phyloP scores from a whole-genome alignment of 1,140 invertebrate genomes.

The Drosophila hydei region DNA sequence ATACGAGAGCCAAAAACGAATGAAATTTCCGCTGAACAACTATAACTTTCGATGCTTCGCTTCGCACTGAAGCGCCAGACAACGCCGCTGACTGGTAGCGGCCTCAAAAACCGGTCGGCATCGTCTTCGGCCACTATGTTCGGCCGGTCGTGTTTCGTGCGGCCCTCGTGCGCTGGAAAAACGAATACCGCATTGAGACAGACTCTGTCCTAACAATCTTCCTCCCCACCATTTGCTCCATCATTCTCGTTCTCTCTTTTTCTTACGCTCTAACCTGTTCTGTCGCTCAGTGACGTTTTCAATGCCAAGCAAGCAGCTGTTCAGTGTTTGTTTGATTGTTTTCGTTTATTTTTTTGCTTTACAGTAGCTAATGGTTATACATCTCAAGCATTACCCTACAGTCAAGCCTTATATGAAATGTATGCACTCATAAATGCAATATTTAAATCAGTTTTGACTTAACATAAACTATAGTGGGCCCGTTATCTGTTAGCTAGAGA shows the following conservation, averaged over 20 bases:
- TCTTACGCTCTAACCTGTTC: slow-evolving; percentile 6
- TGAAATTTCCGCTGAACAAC: slow-evolving; percentile 45
- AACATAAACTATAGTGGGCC: neutral
- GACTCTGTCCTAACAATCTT: slow-evolving; percentile 24
- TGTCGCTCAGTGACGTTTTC: slow-evolving; percentile 49
- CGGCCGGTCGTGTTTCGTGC: slow-evolving; percentile 23
- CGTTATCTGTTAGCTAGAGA: slow-evolving; percentile 13
- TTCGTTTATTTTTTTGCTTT: slow-evolving; percentile 7
- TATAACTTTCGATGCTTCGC: slow-evolving; percentile 64
- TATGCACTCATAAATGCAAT: slow-evolving; percentile 1
- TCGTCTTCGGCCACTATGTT: slow-evolving; percentile 20
- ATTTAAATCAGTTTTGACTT: neutral
- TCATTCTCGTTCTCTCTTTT: neutral
- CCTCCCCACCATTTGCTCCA: neutral
- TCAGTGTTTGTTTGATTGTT: slow-evolving; percentile 35
- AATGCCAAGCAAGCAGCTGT: slow-evolving; percentile 80
- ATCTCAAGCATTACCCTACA: neutral
- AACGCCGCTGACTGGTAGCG: slow-evolving; percentile 62
- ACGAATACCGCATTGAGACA: slow-evolving; percentile 47
- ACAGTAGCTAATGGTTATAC: slow-evolving; percentile 7
- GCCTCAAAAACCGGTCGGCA: slow-evolving; percentile 39
- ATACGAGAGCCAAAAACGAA: slow-evolving; percentile 31
- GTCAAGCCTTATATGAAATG: neutral
- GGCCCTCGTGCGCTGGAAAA: slow-evolving; percentile 30
- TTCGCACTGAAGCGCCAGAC: slow-evolving; percentile 64